Evolutionary conservation across 2,797 vertebrate species (phyloP), one percentile per base, ranked within the genome.

Genomic region (Poecile montanus): DNA sequence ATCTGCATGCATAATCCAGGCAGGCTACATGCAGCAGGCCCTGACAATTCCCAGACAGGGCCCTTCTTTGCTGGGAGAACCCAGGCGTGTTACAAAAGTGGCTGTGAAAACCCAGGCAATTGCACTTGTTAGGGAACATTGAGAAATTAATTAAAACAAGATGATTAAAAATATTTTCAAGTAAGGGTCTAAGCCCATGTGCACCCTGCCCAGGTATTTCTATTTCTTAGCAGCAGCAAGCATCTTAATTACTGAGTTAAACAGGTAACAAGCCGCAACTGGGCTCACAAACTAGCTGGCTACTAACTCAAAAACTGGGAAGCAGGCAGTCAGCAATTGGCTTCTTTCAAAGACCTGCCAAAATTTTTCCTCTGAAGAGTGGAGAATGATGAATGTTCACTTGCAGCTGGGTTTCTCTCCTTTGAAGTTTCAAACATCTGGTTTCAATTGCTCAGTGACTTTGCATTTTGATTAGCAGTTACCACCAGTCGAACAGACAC

Each of bases 381-480:
- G 53, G 70, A 95, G 92, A 95, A 92, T 94, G 92, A 97, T 94
- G 95, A 96, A 91, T 58, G 40, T 94, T 95, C 86, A 73, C 79
- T 97, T 95, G 83, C 93, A 92, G 94, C 96, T 97, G 94, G 70
- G 88, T 96, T 97, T 95, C 89, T 95, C 93, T 92, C 91, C 97
- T 98, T 98, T 98, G 98, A 98, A 98, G 98, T 98, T 95, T 72
- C 71, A 67, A 94, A 98, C 97, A 98, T 98, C 97, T 98, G 98
- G 96, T 98, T 98, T 97, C 96, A 96, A 98, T 98, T 97, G 96
- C 62, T 86, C 32, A 84, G 85, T 85, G 94, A 89, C 83, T 82
- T 94, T 97, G 97, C 96, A 93, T 91, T 96, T 94, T 96, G 96
- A 97, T 93, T 97, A 96, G 96, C 94, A 97, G 95, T 97, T 97